Base-by-base conservation (phyloP, 2,888 invertebrate species). In the Chesias legatella region DNA sequence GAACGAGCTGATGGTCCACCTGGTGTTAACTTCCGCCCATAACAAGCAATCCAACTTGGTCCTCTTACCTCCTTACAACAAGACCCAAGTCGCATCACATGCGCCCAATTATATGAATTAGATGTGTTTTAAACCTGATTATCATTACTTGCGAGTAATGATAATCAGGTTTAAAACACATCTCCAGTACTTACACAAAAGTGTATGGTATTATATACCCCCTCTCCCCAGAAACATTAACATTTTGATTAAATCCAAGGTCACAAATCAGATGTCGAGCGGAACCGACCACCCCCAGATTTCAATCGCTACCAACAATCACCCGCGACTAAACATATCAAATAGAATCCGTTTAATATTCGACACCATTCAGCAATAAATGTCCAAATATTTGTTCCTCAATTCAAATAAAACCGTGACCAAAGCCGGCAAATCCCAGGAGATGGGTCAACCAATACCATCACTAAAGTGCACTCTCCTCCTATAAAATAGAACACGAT, bases 391-490 rank as follows among this genome's bases (percentile, higher is more conserved):
- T 88, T 86, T 86, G 85, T 84, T 72, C 67, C 73, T 65, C 72
- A 73, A 83, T 84, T 81, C 86, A 79, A 85, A 86, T 85, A 85
- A 82, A 78, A 77, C 84, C 85, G 73, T 84, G 74, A 81, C 86
- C 72, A 85, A 86, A 83, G 69, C 77, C 75, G 69, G 69, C 66
- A 62, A 71, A 72, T 85, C 85, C 81, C 81, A 58, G 48, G 82
- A 73, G 88, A 83, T 76, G 67, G 83, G 81, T 81, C 83, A 82
- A 79, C 69, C 58, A 52, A 56, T 56, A 34, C 56, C 42, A 28
- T 41, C 22, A 21, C 10, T 52, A 43, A 52, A 48, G 46, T 52
- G 48, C 48, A 51, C 55, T 46, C 50, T 53, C 41, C 24, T 40
- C 26, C 17, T 13, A 43, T 36, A 27, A 27, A 38, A 53, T 60